Evolutionary conservation across 2,888 invertebrate genomes (phyloP), one percentile per base, ranked within the genome.

Genomic region (Sinopyrophorus schimmeli): DNA sequence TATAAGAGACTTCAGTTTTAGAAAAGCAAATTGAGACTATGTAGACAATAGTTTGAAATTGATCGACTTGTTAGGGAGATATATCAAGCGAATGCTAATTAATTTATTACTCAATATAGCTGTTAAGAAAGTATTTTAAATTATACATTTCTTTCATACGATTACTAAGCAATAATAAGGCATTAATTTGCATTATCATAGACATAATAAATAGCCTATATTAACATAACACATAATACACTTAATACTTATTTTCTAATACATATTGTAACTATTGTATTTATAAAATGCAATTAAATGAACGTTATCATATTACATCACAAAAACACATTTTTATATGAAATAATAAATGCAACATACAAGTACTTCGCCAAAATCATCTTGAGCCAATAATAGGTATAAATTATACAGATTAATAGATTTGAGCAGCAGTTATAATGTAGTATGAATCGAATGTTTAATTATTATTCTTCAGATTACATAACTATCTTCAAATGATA

Each of bases 121-220:
- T n/a, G n/a, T 31, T 16, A 27, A 5, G 20, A 39, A 39, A 27
- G 26, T 18, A 20, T 26, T 39, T 39, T 28, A 28, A 21, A 18
- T 30, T 14, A 10, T 24, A 31, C 28, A 35, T 18, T 38, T 35
- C 41, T 32, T 47, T 41, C 35, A 41, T 41, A 40, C 34, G 30
- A 35, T 28, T 40, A 41, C 37, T 26, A 48, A 48, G 48, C 48
- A 42, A n/a, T n/a, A n/a, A n/a, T 35, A 42, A 41, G 37, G 37
- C 30, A 26, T 42, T 42, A 32, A 42, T 38, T 20, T 48, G 37
- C 30, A 47, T 18, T 26, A 23, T 44, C n/a, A 30, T 37, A 35
- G 43, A 38, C 38, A 38, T 38, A 47, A 47, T 47, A 47, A 47
- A 47, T 47, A 47, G 35, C 35, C 47, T 47, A 47, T 35, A 47